Evolutionary conservation across 1,140 invertebrate genomes (phyloP).

Genomic region (Euwallacea similis): DNA sequence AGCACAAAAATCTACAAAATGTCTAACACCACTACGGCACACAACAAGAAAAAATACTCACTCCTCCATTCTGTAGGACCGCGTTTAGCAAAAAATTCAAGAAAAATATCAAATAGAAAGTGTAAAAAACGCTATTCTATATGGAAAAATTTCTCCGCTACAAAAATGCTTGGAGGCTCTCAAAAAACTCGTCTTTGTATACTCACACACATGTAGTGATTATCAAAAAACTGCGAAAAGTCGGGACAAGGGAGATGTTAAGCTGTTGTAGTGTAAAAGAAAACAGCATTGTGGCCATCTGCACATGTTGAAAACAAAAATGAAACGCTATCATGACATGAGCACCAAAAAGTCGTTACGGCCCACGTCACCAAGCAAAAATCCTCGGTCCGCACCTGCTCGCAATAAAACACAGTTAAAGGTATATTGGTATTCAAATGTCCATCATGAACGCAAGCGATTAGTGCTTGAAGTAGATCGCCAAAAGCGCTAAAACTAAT

Average conservation of each 20-base stretch:
- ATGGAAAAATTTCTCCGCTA: constrained; percentile 51
- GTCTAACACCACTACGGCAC: constrained; percentile 49
- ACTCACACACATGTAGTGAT: constrained; percentile 56
- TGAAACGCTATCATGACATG: constrained; percentile 12
- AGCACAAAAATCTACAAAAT: constrained; percentile 48
- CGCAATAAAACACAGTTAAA: constrained; percentile 41
- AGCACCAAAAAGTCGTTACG: constrained; percentile 29
- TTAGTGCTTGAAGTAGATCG: background rate
- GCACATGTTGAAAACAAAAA: constrained; percentile 26
- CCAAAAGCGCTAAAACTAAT: background rate
- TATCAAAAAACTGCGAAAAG: constrained; percentile 34
- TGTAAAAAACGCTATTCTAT: constrained; percentile 50
- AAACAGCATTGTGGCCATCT: constrained; percentile 21
- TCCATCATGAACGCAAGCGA: constrained; percentile 40
- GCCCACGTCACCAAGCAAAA: constrained; percentile 24
- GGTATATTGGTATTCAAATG: constrained; percentile 69
- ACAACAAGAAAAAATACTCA: constrained; percentile 55
- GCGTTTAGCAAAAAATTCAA: constrained; percentile 55
- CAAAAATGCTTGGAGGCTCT: constrained; percentile 54
- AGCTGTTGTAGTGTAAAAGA: background rate
- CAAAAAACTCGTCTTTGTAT: constrained; percentile 41
- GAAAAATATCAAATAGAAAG: constrained; percentile 53
- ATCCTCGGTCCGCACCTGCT: constrained; percentile 13
- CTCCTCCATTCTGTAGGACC: constrained; percentile 52
- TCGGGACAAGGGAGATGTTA: background rate